Evolutionary conservation across 1,140 invertebrate species (phyloP).

Genomic region (Oppia nitens): DNA sequence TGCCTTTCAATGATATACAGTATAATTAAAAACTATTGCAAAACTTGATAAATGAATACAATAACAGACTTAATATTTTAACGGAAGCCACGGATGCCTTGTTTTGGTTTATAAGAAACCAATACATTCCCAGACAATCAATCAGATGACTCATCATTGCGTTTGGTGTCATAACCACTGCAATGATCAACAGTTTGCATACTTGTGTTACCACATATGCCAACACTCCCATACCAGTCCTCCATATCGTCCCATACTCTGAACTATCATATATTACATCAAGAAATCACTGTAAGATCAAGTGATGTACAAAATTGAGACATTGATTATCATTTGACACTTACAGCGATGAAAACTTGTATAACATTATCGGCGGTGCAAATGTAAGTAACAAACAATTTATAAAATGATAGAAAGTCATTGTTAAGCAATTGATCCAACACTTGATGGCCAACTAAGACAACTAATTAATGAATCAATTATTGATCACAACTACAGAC

Average conservation of each 20-base stretch:
- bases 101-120: constrained; percentile 13
- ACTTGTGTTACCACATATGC: constrained; percentile 14
- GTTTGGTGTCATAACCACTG: constrained; percentile 3
- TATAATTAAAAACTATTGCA: background rate
- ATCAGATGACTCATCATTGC: constrained; percentile 6
- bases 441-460: too few relatives aligned
- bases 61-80: constrained; percentile 15
- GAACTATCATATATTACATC: constrained; percentile 1
- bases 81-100: constrained; percentile 15
- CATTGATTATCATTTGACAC: background rate
- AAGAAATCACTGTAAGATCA: too few relatives aligned
- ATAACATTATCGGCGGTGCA: constrained; percentile 12
- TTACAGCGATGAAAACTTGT: constrained; percentile 17
- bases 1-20: background rate
- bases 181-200: constrained; percentile 13
- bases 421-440: background rate
- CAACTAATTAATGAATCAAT: too few relatives aligned
- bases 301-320: background rate
- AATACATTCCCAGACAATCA: constrained; percentile 14
- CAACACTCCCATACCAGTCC: constrained; percentile 4
- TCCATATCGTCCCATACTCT: constrained; percentile 15
- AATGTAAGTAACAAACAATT: constrained; percentile 16
- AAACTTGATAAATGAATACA: background rate
- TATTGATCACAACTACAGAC: too few relatives aligned
- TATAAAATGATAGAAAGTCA: constrained; percentile 18